These are phyloP conservation scores for Parauchenoglanis punctatus DNA, from an alignment of 2,797 vertebrate genomes.

Conservation along the genomic window DNA sequence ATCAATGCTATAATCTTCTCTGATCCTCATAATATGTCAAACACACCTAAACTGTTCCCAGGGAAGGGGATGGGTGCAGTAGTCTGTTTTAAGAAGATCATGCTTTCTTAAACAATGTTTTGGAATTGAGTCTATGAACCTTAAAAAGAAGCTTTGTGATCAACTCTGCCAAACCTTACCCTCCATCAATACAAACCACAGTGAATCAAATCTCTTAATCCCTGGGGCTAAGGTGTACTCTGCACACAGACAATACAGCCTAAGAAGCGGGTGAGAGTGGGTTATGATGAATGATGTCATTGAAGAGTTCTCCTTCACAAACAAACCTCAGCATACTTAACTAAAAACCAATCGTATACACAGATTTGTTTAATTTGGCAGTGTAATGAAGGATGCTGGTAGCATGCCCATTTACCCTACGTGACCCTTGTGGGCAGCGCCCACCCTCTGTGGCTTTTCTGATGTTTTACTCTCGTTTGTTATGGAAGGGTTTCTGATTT, in stretches of 20 bases:
- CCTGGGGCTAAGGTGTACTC: constrained; percentile 35
- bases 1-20: neutral
- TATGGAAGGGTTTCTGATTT: constrained; percentile 44
- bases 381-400: neutral
- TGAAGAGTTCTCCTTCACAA: neutral
- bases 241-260: constrained; percentile 23
- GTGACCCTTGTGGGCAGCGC: constrained; percentile 24
- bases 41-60: constrained; percentile 16
- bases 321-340: neutral
- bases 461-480: constrained; percentile 26
- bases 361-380: constrained; percentile 42
- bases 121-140: neutral
- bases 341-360: neutral
- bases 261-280: constrained; percentile 13
- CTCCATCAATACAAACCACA: constrained; percentile 26
- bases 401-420: constrained; percentile 26
- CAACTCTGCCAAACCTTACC: constrained; percentile 13
- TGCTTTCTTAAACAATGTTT: constrained; percentile 11
- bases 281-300: constrained; percentile 11
- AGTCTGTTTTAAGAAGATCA: constrained; percentile 15
- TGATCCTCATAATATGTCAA: neutral
- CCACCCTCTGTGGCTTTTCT: constrained; percentile 27
- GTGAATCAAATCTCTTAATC: constrained; percentile 4
- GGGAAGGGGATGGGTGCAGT: neutral
- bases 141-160: constrained; percentile 20